Base-by-base conservation (phyloP, 2,113 vertebrate species). In the Emydura subglobosa region DNA sequence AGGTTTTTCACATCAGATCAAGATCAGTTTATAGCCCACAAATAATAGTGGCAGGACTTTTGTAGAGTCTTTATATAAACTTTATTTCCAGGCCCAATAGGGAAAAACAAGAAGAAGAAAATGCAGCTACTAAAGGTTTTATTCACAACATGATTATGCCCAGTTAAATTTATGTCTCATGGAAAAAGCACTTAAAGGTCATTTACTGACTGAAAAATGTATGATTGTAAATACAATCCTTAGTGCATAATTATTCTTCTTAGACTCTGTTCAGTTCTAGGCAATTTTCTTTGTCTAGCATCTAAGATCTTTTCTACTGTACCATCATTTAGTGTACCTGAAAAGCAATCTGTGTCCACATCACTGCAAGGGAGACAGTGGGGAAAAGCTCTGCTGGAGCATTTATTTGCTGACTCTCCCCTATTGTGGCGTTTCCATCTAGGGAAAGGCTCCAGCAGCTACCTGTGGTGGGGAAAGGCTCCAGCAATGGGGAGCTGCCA, bases 191-290 rank as follows among this genome's bases (percentile, higher is more conserved):
- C 51, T 94, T 90, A 83, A 90, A 93, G 39, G 68, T 97, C 29
- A 82, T 85, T 97, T 96, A 68, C 83, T 92, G 61, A 65, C 78
- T 86, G 72, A 93, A 91, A 85, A 89, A 24, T 82, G 10, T 76
- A 21, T 82, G 13, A 81, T 83, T 31, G 11, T 65, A 92, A 91
- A n/a, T 80, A 57, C 11, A 89, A 42, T 44, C 11, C 72, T 94
- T 82, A 87, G 92, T 14, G 42, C 1, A 81, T 94, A 54, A 19
- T 83, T 92, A 86, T 94, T 82, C 21, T 10, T 96, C n/a, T 90
- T 55, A 90, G 78, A 9, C 7, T 83, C 22, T 65, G 1, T 42
- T 87, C 24, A 86, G 0, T 92, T 87, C 59, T 74, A 76, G 55
- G 22, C 42, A 87, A 85, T 95, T 91, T 89, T 93, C 31, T 94